Evolutionary conservation across 2,888 invertebrate genomes (phyloP).

Genomic region (Cenopis cana): DNA sequence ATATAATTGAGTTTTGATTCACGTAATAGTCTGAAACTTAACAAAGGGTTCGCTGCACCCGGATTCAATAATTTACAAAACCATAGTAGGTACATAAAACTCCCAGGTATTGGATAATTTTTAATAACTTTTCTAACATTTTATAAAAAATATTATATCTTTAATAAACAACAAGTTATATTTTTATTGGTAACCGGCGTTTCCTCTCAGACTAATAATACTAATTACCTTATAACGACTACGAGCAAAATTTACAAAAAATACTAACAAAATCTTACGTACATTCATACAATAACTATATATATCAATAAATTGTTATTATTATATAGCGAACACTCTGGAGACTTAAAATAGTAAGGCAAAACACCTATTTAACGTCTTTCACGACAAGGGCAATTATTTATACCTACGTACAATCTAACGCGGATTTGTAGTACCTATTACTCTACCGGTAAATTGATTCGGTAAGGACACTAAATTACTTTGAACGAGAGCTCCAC

Average conservation of each 20-base stretch:
- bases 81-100: constrained; percentile 68
- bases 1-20: constrained; percentile 65
- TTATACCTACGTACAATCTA: constrained; percentile 45
- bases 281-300: constrained; percentile 69
- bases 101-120: constrained; percentile 67
- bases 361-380: constrained; percentile 62
- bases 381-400: constrained; percentile 70
- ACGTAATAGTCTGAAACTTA: constrained; percentile 80
- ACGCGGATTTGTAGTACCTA: constrained; percentile 53
- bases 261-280: constrained; percentile 70
- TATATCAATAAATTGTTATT: constrained; percentile 60
- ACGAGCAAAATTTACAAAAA: constrained; percentile 80
- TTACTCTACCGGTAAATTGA: constrained; percentile 79
- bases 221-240: constrained; percentile 79
- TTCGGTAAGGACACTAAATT: constrained; percentile 74
- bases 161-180: constrained; percentile 85
- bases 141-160: constrained; percentile 73
- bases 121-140: constrained; percentile 79
- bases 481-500: constrained; percentile 65
- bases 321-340: constrained; percentile 80
- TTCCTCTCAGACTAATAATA: constrained; percentile 84
- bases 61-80: constrained; percentile 79
- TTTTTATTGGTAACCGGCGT: constrained; percentile 85
- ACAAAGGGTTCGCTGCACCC: constrained; percentile 65
- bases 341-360: constrained; percentile 64